Evolutionary conservation across 1,140 invertebrate species (phyloP).

Genomic region (Lasioglossum albipes): DNA sequence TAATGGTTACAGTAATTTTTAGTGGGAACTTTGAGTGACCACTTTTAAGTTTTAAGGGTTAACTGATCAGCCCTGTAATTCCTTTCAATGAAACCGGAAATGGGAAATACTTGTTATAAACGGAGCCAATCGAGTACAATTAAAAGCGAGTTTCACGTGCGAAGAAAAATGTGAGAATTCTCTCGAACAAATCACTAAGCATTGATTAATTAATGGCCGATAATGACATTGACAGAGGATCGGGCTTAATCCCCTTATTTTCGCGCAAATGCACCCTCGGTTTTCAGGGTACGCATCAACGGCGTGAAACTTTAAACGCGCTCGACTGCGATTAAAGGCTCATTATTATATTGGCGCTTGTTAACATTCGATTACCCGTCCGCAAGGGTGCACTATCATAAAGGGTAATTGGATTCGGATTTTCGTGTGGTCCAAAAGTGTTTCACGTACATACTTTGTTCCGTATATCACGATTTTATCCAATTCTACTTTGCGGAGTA

Average conservation of each 20-base stretch:
- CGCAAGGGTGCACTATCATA: neutral
- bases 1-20: too few species aligned
- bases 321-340: slow-evolving; percentile 17
- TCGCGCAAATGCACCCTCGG: neutral
- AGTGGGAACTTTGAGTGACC: too few species aligned
- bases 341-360: slow-evolving; percentile 14
- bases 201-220: neutral
- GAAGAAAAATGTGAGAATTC: neutral
- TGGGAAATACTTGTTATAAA: too few species aligned
- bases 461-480: too few species aligned
- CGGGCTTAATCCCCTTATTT: slow-evolving; percentile 11
- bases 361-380: slow-evolving; percentile 22
- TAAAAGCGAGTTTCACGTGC: neutral
- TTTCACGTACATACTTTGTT: neutral
- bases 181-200: neutral
- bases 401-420: neutral
- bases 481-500: too few species aligned
- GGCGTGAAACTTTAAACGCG: slow-evolving; percentile 20
- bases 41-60: too few species aligned
- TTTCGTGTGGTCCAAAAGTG: neutral
- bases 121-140: neutral
- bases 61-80: too few species aligned
- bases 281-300: neutral
- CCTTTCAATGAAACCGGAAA: too few species aligned
- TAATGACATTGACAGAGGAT: slow-evolving; percentile 6